Percentiles rank a stretch among this genome's conserved stretches.
Conservation (phyloP, 2,888 invertebrate genomes). For the Perizoma affinitatum region DNA sequence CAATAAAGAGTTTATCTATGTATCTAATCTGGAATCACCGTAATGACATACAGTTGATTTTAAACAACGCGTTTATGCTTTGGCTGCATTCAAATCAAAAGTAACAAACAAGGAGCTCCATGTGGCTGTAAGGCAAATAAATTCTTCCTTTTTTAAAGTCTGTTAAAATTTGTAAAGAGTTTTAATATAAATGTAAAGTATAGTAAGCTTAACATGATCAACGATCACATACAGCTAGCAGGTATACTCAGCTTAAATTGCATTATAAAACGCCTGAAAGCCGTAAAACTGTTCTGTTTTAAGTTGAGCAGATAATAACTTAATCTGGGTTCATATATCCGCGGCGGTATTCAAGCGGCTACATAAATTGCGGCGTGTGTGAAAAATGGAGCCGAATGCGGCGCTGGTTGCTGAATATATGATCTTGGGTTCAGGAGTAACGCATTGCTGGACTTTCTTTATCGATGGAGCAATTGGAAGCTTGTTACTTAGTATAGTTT, state of each 20-base stretch:
- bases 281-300: conserved; percentile 45
- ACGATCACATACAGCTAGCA: conserved; percentile 8
- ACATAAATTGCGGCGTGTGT: conserved; percentile 66
- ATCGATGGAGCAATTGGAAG: conserved; percentile 28
- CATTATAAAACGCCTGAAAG: conserved; percentile 40
- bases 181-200: conserved; percentile 1
- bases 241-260: conserved; percentile 20
- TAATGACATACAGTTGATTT: too few relatives aligned
- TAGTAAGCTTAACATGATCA: conserved; percentile 21
- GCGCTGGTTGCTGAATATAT: conserved; percentile 48
- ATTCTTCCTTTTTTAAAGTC: too few relatives aligned
- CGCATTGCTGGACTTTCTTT: conserved; percentile 32
- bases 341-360: conserved; percentile 54
- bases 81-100: too few relatives aligned
- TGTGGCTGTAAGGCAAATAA: too few relatives aligned
- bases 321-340: conserved; percentile 65
- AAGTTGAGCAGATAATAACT: conserved; percentile 61
- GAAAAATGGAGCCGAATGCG: conserved; percentile 63
- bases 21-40: too few relatives aligned
- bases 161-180: too few relatives aligned
- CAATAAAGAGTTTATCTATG: too few relatives aligned
- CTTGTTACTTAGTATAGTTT: conserved; percentile 24
- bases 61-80: too few relatives aligned
- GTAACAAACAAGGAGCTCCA: too few relatives aligned
- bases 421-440: conserved; percentile 56